phyloP scores from a whole-genome alignment of 2,888 invertebrate genomes.

The Aporophyla nigra region DNA sequence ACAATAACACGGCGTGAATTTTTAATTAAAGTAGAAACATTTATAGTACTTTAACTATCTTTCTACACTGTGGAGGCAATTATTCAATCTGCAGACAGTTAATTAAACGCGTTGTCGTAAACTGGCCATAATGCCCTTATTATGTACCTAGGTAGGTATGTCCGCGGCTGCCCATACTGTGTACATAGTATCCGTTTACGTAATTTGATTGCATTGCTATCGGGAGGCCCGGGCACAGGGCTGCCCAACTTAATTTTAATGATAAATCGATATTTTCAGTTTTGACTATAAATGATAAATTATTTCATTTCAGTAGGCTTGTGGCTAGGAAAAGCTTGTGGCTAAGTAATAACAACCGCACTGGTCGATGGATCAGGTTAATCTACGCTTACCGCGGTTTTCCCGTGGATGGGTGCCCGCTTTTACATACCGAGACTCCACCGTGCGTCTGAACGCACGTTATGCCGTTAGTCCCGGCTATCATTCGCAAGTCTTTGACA shows the following conservation, averaged over 20 bases:
- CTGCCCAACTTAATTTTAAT: slow-evolving; percentile 12
- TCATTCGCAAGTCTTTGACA: too few relatives aligned
- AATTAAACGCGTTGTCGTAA: slow-evolving; percentile 38
- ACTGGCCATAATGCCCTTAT: slow-evolving; percentile 16
- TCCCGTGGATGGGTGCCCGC: too few relatives aligned
- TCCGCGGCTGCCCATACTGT: not conserved
- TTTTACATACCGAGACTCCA: too few relatives aligned
- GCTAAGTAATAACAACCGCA: too few relatives aligned
- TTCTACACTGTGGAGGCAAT: slow-evolving; percentile 14
- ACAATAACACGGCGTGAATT: slow-evolving; percentile 20
- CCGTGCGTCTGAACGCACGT: too few relatives aligned
- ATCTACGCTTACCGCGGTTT: too few relatives aligned
- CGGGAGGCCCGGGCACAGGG: slow-evolving; percentile 1
- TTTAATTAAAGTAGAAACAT: slow-evolving; percentile 28
- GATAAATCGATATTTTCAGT: slow-evolving; percentile 30
- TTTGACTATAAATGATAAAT: not conserved
- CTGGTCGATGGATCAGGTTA: too few relatives aligned
- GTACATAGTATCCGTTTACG: slow-evolving; percentile 17
- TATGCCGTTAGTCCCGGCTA: too few relatives aligned
- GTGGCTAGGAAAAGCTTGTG: too few relatives aligned
- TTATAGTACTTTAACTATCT: slow-evolving; percentile 14
- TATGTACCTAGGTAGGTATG: not conserved
- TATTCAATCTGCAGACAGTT: slow-evolving; percentile 35
- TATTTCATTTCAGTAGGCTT: too few relatives aligned
- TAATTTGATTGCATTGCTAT: slow-evolving; percentile 45